These are phyloP conservation scores for Psephotus haematonotus DNA, from an alignment of 2,113 vertebrate genomes.

Conservation along the genomic window DNA sequence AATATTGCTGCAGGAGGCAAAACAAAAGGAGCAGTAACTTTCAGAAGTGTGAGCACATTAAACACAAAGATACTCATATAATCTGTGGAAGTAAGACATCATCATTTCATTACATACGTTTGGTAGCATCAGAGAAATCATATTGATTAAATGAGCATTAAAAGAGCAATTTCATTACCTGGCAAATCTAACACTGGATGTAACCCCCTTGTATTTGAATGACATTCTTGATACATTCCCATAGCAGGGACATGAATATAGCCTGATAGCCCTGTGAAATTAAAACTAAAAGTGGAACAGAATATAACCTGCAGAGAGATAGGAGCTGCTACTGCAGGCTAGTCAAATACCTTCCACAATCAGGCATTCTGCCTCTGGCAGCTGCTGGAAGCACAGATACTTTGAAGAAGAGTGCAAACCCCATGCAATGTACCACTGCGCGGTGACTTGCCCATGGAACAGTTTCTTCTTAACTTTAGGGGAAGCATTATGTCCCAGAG, in stretches of 20 bases:
- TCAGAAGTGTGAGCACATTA: not conserved
- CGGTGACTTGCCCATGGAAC: not conserved
- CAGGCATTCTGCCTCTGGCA: not conserved
- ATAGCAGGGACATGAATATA: not conserved
- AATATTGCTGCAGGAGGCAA: not conserved
- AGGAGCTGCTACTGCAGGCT: not conserved
- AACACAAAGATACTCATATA: not conserved
- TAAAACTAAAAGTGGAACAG: not conserved
- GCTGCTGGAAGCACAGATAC: not conserved
- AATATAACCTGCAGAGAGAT: not conserved
- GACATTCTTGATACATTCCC: not conserved
- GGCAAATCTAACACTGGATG: not conserved
- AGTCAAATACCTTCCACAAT: not conserved
- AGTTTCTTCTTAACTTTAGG: not conserved
- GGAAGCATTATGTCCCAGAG: not conserved
- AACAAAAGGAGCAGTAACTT: not conserved
- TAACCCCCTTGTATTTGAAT: not conserved
- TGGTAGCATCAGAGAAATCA: not conserved
- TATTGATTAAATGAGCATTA: not conserved
- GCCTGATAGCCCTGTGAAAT: not conserved
- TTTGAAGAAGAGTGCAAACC: not conserved
- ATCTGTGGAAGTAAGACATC: not conserved
- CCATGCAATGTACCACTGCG: not conserved
- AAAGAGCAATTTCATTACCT: not conserved
- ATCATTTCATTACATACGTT: not conserved